These are phyloP conservation scores for Nomada ruficornis DNA, from an alignment of 2,888 invertebrate genomes.

Conservation along the genomic window DNA sequence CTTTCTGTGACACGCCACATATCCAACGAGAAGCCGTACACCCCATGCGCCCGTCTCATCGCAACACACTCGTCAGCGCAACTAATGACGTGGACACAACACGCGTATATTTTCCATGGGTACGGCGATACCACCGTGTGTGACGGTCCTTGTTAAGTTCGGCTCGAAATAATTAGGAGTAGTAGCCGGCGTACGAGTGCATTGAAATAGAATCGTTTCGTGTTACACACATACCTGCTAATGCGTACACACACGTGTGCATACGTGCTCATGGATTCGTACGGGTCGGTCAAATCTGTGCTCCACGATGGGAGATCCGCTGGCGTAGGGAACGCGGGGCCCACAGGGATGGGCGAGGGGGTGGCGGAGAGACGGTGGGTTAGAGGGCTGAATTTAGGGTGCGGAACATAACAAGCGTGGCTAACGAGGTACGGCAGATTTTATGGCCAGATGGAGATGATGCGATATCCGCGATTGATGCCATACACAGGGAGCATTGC, in stretches of 20 bases:
- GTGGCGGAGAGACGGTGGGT: slow-evolving; percentile 8
- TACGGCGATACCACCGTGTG: slow-evolving; percentile 18
- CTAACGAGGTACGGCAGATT: slow-evolving; percentile 83
- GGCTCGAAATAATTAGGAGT: slow-evolving; percentile 80
- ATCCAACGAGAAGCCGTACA: background rate
- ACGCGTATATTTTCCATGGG: slow-evolving; percentile 23
- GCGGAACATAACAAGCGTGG: slow-evolving; percentile 81
- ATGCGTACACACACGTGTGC: slow-evolving; percentile 2
- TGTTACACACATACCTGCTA: slow-evolving; percentile 19
- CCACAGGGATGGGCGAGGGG: background rate
- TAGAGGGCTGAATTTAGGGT: slow-evolving; percentile 69
- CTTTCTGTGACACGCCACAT: background rate
- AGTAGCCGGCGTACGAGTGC: slow-evolving; percentile 66
- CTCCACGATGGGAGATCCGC: background rate
- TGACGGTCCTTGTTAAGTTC: slow-evolving; percentile 74
- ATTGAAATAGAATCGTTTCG: slow-evolving; percentile 53
- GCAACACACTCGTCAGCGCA: background rate
- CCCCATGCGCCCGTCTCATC: background rate
- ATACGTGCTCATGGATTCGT: slow-evolving; percentile 25
- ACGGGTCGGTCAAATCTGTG: slow-evolving; percentile 12
- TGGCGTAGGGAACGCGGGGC: background rate
- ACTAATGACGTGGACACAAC: slow-evolving; percentile 35
- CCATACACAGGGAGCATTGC: slow-evolving; percentile 54
- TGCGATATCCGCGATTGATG: slow-evolving; percentile 82
- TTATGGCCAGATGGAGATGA: slow-evolving; percentile 83